Conservation (phyloP, 2,113 vertebrate genomes). For the Atrichornis clamosus region DNA sequence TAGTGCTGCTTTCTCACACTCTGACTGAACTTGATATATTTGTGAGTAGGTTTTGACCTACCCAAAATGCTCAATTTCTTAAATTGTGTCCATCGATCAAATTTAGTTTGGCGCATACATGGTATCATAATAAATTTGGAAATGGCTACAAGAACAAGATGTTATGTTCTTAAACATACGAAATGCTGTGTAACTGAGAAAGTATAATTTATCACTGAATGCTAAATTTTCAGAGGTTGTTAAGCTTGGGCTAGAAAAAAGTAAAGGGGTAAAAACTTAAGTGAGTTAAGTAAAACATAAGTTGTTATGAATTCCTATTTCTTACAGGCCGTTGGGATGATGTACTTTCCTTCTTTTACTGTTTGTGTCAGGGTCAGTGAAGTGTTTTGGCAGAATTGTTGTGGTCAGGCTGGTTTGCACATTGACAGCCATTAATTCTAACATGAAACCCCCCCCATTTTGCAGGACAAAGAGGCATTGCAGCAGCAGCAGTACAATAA, state of each 20-base stretch:
- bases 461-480: constrained; percentile 86
- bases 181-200: neutral
- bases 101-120: neutral
- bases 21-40: neutral
- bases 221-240: neutral
- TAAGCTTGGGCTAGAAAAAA: neutral
- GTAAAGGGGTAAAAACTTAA: neutral
- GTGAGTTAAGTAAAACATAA: too few relatives aligned
- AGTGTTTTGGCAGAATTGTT: neutral
- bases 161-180: neutral
- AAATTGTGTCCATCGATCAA: neutral
- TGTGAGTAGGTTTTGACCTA: neutral
- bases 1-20: neutral
- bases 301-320: neutral
- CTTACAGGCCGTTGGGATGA: neutral
- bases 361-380: neutral
- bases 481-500: constrained; percentile 84
- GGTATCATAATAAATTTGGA: neutral
- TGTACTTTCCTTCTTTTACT: neutral
- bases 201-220: neutral
- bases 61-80: neutral
- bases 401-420: neutral
- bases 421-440: neutral
- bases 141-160: neutral
- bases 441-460: neutral